Evolutionary conservation across 2,113 vertebrate genomes (phyloP), one percentile per base, ranked within the genome.

Genomic region (Lamprologus speciosus): DNA sequence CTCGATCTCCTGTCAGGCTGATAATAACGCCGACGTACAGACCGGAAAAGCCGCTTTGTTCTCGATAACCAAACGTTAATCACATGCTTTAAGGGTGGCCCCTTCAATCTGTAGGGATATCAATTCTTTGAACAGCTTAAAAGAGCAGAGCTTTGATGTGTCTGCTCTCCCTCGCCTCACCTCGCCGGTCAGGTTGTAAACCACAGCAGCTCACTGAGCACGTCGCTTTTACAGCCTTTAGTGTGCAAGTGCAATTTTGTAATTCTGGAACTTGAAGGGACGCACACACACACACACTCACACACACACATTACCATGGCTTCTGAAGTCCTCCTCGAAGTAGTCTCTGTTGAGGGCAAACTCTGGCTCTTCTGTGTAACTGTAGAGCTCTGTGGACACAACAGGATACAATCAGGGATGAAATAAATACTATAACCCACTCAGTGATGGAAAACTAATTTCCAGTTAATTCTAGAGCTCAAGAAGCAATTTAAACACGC

Each of bases 351-450:
- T 99, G 73, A 97, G 94, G 86, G 96, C 95, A 73, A 99, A 98
- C 94, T 99, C 99, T 0, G 96, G 97, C 90, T 98, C 98, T 93
- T 99, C 99, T 0, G 98, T 99, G 97, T 99, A 99, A 93, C 98
- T 99, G 95, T 98, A 99, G 40, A 99, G 96, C 94, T 99, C 99
- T 99, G 95, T 23, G 26, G 86, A 89, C 65, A 79, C 28, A 88
- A 31, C 35, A 51, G 5, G 51, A 70, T 1, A 63, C 37, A 58
- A 33, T 70, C 26, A 58, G 45, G 81, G 35, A 26, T 35, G 7
- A 51, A 53, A 45, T 4, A 1, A 85, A 58, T 2, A 51, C 9
- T 14, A 12, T 31, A 75, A 50, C 3, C 70, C 9, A 50, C 42
- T 12, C 8, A 50, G 16, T 31, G 7, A 50, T 28, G 60, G 5